Evolutionary conservation across 2,113 vertebrate genomes (phyloP).

Genomic region (Mus pahari): DNA sequence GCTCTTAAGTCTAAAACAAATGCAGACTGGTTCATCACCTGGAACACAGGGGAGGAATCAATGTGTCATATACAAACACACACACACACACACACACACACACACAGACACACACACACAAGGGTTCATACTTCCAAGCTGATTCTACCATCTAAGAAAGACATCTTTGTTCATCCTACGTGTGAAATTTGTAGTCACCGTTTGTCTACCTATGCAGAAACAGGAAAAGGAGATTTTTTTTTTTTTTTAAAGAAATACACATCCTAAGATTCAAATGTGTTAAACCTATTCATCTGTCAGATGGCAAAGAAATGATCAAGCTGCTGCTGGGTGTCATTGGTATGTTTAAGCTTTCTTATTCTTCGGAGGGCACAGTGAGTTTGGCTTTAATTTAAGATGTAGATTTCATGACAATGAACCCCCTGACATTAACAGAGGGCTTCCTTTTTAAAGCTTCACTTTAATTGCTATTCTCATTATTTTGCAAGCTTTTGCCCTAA

Average conservation of each 20-base stretch:
- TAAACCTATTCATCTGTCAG: slow-evolving; percentile 76
- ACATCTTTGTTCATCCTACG: slow-evolving; percentile 49
- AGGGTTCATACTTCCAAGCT: slow-evolving; percentile 34
- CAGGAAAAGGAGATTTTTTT: not conserved
- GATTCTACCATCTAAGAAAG: slow-evolving; percentile 60
- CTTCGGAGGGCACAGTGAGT: slow-evolving; percentile 78
- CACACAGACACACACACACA: not conserved
- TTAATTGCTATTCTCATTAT: slow-evolving; percentile 92
- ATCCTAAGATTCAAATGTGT: slow-evolving; percentile 42
- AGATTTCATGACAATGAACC: slow-evolving; percentile 89
- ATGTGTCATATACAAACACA: not conserved
- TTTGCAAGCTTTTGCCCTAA: slow-evolving; percentile 93
- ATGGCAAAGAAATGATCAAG: slow-evolving; percentile 72
- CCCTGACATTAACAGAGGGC: slow-evolving; percentile 87
- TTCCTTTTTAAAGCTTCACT: slow-evolving; percentile 90
- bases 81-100: not conserved
- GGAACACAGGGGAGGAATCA: not conserved
- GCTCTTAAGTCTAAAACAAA: not conserved
- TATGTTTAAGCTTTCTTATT: slow-evolving; percentile 80
- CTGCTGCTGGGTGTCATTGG: slow-evolving; percentile 52
- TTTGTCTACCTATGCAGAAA: slow-evolving; percentile 12
- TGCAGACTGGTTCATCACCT: not conserved
- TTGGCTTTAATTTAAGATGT: slow-evolving; percentile 89
- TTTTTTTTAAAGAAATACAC: not conserved
- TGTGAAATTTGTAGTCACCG: slow-evolving; percentile 58